Conservation (phyloP, 2,888 invertebrate genomes). For the Nemotelus pantherinus region DNA sequence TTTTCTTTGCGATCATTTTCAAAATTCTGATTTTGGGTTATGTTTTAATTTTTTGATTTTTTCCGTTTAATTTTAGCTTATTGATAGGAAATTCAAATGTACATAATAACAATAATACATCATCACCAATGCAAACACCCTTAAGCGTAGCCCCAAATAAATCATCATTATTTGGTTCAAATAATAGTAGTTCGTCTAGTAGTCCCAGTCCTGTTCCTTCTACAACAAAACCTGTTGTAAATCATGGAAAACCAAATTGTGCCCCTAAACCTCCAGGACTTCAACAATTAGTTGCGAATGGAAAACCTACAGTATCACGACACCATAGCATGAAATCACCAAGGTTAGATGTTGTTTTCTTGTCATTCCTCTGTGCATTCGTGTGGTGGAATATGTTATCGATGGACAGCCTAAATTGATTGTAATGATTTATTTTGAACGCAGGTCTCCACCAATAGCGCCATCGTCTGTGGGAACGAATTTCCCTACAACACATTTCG, state of each 20-base stretch:
- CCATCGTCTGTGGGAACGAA: conserved; percentile 56
- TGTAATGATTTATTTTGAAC: conserved; percentile 3
- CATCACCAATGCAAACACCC: conserved; percentile 52
- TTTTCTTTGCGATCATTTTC: conserved; percentile 17
- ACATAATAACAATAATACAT: conserved; percentile 59
- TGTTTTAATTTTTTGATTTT: conserved; percentile 8
- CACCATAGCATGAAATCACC: conserved; percentile 88
- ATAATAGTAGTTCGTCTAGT: conserved; percentile 43
- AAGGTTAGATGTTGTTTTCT: conserved; percentile 65
- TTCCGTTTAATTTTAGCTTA: conserved; percentile 56
- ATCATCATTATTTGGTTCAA: conserved; percentile 61
- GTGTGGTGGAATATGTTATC: conserved; percentile 24
- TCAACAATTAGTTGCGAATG: conserved; percentile 62
- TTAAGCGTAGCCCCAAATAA: conserved; percentile 61
- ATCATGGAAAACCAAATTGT: conserved; percentile 82
- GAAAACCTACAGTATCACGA: conserved; percentile 69
- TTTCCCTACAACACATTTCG: conserved; percentile 62
- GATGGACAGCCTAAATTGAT: neutral
- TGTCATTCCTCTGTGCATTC: neutral
- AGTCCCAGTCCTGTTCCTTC: conserved; percentile 40
- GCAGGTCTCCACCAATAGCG: conserved; percentile 64
- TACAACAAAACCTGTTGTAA: conserved; percentile 63
- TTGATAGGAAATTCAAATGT: conserved; percentile 62
- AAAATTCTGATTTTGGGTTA: neutral
- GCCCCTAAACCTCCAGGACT: conserved; percentile 83